These are phyloP conservation scores for Tiliacea citrago DNA, from an alignment of 2,888 invertebrate species.

Conservation along the genomic window DNA sequence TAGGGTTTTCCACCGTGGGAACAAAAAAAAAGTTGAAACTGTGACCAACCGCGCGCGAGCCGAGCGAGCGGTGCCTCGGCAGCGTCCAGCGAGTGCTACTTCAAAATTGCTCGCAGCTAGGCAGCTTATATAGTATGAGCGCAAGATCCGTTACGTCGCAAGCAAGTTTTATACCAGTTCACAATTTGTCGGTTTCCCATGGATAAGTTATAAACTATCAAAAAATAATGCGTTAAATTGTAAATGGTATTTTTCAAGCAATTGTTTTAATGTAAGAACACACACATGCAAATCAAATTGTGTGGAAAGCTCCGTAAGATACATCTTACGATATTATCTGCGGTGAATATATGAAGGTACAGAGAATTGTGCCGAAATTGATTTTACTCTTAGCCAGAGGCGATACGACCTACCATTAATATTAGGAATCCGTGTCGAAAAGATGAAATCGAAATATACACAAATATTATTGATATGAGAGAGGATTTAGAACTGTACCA, in stretches of 20 bases:
- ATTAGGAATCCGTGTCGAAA: conserved; percentile 31
- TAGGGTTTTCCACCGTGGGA: too few species aligned
- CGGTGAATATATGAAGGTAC: conserved; percentile 72
- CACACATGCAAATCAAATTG: conserved; percentile 57
- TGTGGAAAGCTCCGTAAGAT: conserved; percentile 48
- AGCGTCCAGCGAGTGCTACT: too few species aligned
- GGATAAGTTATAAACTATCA: too few species aligned
- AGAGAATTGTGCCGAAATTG: conserved; percentile 81
- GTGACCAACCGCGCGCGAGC: too few species aligned
- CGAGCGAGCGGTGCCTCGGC: too few species aligned
- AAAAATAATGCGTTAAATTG: too few species aligned
- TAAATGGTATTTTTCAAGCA: background rate
- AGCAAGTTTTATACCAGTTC: too few species aligned
- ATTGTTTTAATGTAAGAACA: conserved; percentile 6
- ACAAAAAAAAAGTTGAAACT: too few species aligned
- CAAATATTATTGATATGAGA: conserved; percentile 4
- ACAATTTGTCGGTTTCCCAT: too few species aligned
- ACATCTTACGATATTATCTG: conserved; percentile 65
- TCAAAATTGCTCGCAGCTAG: too few species aligned
- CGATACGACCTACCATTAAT: conserved; percentile 34
- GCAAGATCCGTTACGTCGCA: too few species aligned
- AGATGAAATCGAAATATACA: conserved; percentile 17
- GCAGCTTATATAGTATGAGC: too few species aligned
- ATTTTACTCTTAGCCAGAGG: conserved; percentile 77
- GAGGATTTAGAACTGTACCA: background rate